phyloP scores from a whole-genome alignment of 2,797 vertebrate genomes.

The Labroides dimidiatus region DNA sequence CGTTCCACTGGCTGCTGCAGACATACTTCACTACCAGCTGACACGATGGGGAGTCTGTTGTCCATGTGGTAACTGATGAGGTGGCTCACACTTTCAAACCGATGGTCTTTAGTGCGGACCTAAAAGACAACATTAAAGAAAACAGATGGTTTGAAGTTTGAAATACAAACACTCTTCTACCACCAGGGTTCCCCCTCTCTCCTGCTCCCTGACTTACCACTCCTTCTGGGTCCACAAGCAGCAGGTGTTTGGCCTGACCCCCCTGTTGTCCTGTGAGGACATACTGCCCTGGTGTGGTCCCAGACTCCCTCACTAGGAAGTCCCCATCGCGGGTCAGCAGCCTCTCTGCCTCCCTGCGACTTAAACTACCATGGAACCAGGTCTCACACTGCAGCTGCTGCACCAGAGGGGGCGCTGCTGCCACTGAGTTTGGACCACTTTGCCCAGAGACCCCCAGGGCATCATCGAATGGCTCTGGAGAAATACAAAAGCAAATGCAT shows the following conservation, averaged over 20 bases:
- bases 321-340: conserved; percentile 93
- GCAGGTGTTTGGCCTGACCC: conserved; percentile 94
- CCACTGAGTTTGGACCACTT: conserved; percentile 60
- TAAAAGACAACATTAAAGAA: conserved; percentile 51
- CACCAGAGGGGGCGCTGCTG: conserved; percentile 88
- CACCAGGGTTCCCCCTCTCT: background rate
- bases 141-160: background rate
- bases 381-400: conserved; percentile 92
- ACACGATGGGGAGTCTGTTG: conserved; percentile 98
- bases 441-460: conserved; percentile 86
- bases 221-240: conserved; percentile 96
- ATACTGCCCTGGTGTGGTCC: conserved; percentile 95
- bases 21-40: conserved; percentile 95
- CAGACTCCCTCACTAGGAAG: conserved; percentile 96
- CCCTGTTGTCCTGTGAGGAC: conserved; percentile 96
- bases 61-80: conserved; percentile 99
- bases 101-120: conserved; percentile 97
- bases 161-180: background rate
- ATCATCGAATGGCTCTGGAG: conserved; percentile 94
- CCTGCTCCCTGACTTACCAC: conserved; percentile 88
- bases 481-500: conserved; percentile 14
- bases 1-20: conserved; percentile 97
- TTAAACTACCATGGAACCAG: conserved; percentile 97
- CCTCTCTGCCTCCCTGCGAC: conserved; percentile 91
- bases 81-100: conserved; percentile 97